Evolutionary conservation across 2,797 vertebrate species (phyloP), one percentile per base, ranked within the genome.

Genomic region (Lycodopsis pacificus): DNA sequence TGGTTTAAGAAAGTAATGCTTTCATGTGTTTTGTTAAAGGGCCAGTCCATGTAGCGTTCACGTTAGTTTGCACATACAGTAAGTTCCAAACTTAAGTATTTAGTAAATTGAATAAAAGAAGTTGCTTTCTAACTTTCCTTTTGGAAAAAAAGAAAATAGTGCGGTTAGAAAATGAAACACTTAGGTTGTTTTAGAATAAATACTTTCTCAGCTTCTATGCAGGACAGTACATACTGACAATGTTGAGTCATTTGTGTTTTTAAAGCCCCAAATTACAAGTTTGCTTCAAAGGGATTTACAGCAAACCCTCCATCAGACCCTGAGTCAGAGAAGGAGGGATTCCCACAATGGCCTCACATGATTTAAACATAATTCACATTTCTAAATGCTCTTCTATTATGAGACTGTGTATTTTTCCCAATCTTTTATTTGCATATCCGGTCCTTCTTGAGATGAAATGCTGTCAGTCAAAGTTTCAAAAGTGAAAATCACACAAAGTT

Each of bases 21-120:
- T 68, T 34, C 5, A 59, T n/a, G 30, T 51, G 15, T n/a, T 64
- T 73, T 17, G 49, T 22, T 59, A 46, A 74, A 44, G 40, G 4
- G 56, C 22, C 40, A 22, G n/a, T 49, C 2, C n/a, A 20, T 22
- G 40, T 57, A 19, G 6, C 42, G 25, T 54, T 38, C 4, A 44
- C 32, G 17, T 17, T 11, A 32, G 14, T 34, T 63, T 5, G 38
- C 38, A 30, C 36, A 15, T 14, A 3, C 27, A 46, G 40, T 20
- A 46, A 34, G 51, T 44, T 44, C 2, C 38, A 42, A 30, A 53
- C 12, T 25, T 25, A 7, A 53, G 53, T 56, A 56, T 30, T 56
- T 17, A 30, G 25, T 6, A 58, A 36, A 58, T 30, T 17, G 1
- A 32, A 32, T 32, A 32, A 32, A 32, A 32, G 6, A 32, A 32